Percentiles rank a stretch among this genome's conserved stretches.
Evolutionary conservation across 2,888 invertebrate genomes (phyloP).

Genomic region (Caenorhabditis japonica): DNA sequence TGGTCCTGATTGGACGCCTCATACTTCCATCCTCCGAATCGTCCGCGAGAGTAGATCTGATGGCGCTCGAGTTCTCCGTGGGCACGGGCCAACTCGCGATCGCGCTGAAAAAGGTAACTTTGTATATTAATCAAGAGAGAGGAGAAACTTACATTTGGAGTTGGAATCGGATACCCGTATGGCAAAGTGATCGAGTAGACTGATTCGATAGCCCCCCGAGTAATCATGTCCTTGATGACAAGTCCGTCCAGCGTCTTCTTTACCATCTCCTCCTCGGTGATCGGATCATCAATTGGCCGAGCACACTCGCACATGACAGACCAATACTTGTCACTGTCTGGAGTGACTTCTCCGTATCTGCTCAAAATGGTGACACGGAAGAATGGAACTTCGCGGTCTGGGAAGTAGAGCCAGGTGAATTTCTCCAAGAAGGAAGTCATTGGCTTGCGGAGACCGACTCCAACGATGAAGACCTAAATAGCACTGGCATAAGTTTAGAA

Average conservation of each 20-base stretch:
- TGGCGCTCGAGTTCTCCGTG: conserved; percentile 72
- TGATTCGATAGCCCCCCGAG: conserved; percentile 71
- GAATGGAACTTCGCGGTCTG: conserved; percentile 75
- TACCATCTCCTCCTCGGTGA: conserved; percentile 70
- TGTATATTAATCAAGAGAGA: background rate
- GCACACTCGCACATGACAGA: conserved; percentile 77
- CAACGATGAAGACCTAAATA: conserved; percentile 73
- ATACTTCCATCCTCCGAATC: conserved; percentile 77
- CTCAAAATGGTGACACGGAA: conserved; percentile 75
- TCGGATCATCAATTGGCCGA: conserved; percentile 70
- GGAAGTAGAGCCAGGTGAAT: conserved; percentile 77
- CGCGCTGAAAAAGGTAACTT: conserved; percentile 60
- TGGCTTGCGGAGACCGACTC: conserved; percentile 73
- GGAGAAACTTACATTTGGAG: conserved; percentile 63
- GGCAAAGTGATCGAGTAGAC: conserved; percentile 73
- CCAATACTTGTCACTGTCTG: conserved; percentile 75
- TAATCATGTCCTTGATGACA: conserved; percentile 73
- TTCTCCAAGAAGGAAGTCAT: conserved; percentile 72
- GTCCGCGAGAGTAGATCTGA: conserved; percentile 74
- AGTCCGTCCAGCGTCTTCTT: conserved; percentile 73
- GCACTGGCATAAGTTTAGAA: background rate
- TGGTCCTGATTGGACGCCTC: conserved; percentile 74
- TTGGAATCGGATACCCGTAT: conserved; percentile 76
- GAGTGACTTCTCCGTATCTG: conserved; percentile 75
- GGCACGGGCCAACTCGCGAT: conserved; percentile 73